These are phyloP conservation scores for Fregata magnificens DNA, from an alignment of 2,113 vertebrate genomes.

Conservation along the genomic window DNA sequence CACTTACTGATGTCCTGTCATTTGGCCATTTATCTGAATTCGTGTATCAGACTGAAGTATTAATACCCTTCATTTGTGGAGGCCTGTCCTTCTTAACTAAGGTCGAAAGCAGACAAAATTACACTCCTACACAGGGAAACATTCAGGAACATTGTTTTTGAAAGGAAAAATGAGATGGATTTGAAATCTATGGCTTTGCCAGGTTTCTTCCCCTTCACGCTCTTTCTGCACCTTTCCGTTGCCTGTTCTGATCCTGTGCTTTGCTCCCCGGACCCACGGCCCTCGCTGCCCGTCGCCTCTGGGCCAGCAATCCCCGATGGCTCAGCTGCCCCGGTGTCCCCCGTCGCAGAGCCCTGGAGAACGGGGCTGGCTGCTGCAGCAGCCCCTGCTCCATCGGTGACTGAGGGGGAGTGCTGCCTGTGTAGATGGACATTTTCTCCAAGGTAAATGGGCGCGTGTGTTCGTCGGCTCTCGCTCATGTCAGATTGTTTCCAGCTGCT, in stretches of 20 bases:
- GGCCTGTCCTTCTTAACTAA: background rate
- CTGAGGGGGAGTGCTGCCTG: background rate
- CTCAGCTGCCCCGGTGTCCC: background rate
- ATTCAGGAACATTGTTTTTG: background rate
- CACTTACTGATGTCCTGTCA: too few species aligned
- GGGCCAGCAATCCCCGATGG: background rate
- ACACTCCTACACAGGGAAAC: background rate
- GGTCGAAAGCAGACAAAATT: background rate
- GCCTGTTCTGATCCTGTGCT: background rate
- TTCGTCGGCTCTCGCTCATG: background rate
- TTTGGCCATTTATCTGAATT: background rate
- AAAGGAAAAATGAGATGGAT: background rate
- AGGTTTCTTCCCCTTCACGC: background rate
- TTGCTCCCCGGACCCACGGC: background rate
- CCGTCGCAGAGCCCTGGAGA: background rate
- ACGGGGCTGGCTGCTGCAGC: background rate
- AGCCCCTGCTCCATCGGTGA: background rate
- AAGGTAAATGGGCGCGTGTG: background rate
- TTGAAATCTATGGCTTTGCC: background rate
- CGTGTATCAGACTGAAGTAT: accelerated
- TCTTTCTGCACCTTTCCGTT: background rate
- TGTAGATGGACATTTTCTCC: background rate
- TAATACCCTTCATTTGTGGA: background rate
- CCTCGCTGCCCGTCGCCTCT: background rate
- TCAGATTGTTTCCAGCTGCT: background rate